Base-by-base conservation (phyloP, 37 sponge, comb jelly and placozoan species). In the Crambe crambe region DNA sequence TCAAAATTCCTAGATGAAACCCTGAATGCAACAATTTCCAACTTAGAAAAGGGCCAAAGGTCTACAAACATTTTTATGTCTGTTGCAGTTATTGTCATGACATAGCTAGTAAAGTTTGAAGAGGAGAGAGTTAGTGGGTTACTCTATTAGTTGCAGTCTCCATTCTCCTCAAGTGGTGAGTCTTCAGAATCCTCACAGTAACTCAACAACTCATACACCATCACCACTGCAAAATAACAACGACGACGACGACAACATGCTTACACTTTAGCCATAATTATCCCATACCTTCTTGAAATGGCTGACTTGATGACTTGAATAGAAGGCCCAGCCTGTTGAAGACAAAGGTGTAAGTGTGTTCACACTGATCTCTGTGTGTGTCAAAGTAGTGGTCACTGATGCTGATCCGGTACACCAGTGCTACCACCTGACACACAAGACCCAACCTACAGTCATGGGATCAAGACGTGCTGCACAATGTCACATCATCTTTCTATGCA, bases 331-430 rank as follows among this genome's bases (percentile, higher is more conserved):
- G 73, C 10, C 56, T 72, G 72, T 71, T 58, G 39, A 71, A 54
- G 1, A 72, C 72, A 22, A 59, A 81, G 59, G 59, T 59, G 34
- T 59, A 81, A 40, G 59, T 23, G 66, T 73, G 66, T 27, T 82
- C 75, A 74, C 83, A 82, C 34, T 62, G 27, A 61, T 82, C 51
- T n/a, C 63, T 42, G 66, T 82, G 83, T 31, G 65, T 74, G 66
- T 82, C 83, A 65, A 82, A 82, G 83, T 64, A 82, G n/a, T 34
- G 42, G 75, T 82, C 83, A 62, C 63, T 39, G 64, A 74, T 44
- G 39, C 66, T 65, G 66, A 82, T 74, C 65, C 39, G 42, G 66
- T 82, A 62, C 12, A 82, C 37, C 25, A 82, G 75, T 35, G 37
- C 27, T 2, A 82, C 37, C 65, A 63, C 40, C 65, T 82, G 74